Base-by-base conservation (phyloP, 2,888 invertebrate genomes). In the Gymnosoma rotundatum region DNA sequence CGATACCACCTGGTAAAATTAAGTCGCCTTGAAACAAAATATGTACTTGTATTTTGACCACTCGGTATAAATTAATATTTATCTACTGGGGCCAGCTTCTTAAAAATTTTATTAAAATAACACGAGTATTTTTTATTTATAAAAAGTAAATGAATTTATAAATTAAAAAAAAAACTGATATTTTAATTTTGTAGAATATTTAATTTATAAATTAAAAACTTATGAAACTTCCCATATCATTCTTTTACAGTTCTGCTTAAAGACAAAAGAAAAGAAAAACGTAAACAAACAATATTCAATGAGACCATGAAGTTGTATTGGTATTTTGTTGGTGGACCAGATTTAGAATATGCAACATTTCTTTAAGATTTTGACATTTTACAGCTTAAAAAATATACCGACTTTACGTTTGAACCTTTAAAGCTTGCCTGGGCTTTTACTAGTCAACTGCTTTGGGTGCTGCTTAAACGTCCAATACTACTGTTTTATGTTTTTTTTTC, bases 331-430 rank as follows among this genome's bases (percentile, higher is more conserved):
- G 80, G 79, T 85, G 88, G 87, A 86, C 89, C 87, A 90, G 90
- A 90, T 90, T 90, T 88, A 89, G 90, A 90, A 90, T 90, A 90
- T 90, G 90, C 90, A 89, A 90, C 89, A 90, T 90, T 90, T 90
- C 90, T 89, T 90, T 88, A 90, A 90, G 88, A 90, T 90, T 89
- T 90, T 90, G 89, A 90, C 89, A 90, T 90, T 89, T 90, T 89
- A 90, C 79, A 78, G 84, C 81, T 81, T 74, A 78, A 64, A 84
- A 56, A 84, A 81, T 74, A 58, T 70, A 84, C 70, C 70, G 74
- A 78, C 74, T 84, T 81, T 76, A 66, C 38, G 61, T 69, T 50
- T 66, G 52, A 72, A 70, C 61, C 63, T 52, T 69, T 36, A 18
- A 56, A 67, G 60, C 21, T 60, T 60, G 21, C 21, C 64, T 64